These are phyloP conservation scores for Tetranychus cinnabarinus DNA, from an alignment of 1,140 invertebrate genomes.

Conservation along the genomic window DNA sequence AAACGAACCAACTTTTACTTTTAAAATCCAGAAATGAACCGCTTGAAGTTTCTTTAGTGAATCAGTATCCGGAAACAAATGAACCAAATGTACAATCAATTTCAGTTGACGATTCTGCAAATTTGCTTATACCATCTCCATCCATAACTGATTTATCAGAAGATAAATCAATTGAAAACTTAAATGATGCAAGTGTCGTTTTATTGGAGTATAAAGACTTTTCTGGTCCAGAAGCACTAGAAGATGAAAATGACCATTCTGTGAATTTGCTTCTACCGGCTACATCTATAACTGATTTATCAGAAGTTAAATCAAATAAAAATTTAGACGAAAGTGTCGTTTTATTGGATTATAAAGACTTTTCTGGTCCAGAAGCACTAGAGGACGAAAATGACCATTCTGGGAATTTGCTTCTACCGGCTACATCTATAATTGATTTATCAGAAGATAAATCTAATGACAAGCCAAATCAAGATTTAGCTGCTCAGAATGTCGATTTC, in stretches of 20 bases:
- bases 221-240: background rate
- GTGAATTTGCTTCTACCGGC: background rate
- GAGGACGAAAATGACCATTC: background rate
- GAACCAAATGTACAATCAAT: background rate
- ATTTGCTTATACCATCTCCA: background rate
- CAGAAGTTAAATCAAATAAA: background rate
- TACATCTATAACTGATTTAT: no score
- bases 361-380: background rate
- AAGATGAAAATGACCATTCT: background rate
- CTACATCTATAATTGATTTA: no score
- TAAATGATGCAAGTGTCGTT: constrained; percentile 16
- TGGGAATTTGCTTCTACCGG: background rate
- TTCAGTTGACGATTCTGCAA: background rate
- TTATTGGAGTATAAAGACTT: constrained; percentile 31
- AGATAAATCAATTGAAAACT: background rate
- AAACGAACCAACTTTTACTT: constrained; percentile 31
- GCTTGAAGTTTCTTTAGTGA: constrained; percentile 30
- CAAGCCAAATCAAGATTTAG: no score
- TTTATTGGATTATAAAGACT: constrained; percentile 30
- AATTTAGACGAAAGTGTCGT: constrained; percentile 18
- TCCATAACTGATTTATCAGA: background rate
- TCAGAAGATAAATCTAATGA: no score
- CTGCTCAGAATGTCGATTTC: no score
- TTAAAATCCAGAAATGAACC: constrained; percentile 42
- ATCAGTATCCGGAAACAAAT: constrained; percentile 21